Percentiles rank a stretch among this genome's conserved stretches.
Evolutionary conservation across 2,113 vertebrate species (phyloP).

Genomic region (Pheucticus melanocephalus): DNA sequence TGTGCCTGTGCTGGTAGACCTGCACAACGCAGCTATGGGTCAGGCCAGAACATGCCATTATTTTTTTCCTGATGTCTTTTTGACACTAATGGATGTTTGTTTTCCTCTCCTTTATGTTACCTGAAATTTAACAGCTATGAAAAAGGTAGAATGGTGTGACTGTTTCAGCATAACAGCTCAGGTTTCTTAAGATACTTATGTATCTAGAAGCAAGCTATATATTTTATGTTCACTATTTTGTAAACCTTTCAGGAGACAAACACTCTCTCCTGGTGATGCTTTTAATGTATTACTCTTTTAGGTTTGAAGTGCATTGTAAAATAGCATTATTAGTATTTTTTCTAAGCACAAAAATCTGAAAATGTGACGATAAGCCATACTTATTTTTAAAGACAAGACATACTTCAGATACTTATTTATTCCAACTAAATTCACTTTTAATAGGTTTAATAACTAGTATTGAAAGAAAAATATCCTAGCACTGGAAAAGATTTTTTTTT

Average conservation of each 20-base stretch:
- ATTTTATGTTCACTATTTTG: background rate
- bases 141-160: background rate
- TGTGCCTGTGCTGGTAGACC: fast-evolving
- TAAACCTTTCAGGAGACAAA: background rate
- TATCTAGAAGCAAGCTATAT: background rate
- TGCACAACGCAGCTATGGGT: background rate
- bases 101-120: background rate
- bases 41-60: fast-evolving
- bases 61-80: background rate
- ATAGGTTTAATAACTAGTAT: background rate
- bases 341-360: background rate
- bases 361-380: background rate
- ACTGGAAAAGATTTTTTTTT: background rate
- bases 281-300: background rate
- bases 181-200: background rate
- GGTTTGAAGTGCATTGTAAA: background rate
- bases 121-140: background rate
- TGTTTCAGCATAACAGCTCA: background rate
- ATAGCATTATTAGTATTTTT: background rate
- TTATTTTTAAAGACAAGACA: no score
- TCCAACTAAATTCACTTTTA: background rate
- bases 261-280: background rate
- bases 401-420: background rate
- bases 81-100: background rate
- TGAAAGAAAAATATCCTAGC: background rate